phyloP scores from a whole-genome alignment of 2,888 invertebrate species.

The Drosophila setosimentum region DNA sequence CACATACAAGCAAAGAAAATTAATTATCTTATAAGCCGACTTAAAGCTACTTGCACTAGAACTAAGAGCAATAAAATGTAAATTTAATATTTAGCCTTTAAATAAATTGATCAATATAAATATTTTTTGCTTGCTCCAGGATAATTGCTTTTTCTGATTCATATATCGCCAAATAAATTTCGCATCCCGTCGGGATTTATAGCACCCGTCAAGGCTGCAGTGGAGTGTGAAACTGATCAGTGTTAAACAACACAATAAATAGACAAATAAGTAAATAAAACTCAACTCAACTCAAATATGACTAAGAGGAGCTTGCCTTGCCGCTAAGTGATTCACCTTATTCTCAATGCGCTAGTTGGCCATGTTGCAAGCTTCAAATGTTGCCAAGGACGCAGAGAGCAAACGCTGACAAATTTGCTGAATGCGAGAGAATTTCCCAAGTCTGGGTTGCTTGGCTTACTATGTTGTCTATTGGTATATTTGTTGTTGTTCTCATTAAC shows the following conservation, averaged over 20 bases:
- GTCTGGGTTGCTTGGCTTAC: conserved; percentile 7
- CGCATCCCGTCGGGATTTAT: neutral
- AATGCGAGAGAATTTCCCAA: conserved; percentile 63
- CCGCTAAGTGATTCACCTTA: neutral
- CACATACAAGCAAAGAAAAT: neutral
- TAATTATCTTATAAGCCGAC: neutral
- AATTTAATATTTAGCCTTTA: neutral
- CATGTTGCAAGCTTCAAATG: conserved; percentile 49
- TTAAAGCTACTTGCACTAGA: neutral
- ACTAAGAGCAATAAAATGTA: neutral
- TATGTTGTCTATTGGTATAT: conserved; percentile 23
- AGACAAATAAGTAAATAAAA: neutral
- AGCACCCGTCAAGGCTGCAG: neutral
- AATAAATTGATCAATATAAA: neutral
- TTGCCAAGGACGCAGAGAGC: conserved; percentile 35
- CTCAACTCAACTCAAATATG: too few species aligned
- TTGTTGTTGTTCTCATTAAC: conserved; percentile 65
- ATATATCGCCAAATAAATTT: neutral
- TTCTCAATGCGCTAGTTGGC: neutral
- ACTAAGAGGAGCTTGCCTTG: neutral
- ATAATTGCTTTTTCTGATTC: neutral
- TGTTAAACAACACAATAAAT: neutral
- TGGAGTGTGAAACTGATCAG: neutral
- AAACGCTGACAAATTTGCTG: conserved; percentile 45
- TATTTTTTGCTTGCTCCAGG: neutral